A percentile compares a stretch with the other conserved stretches of the same genome.
These are phyloP conservation scores for Falco berigora DNA, from an alignment of 2,797 vertebrate species.

Conservation along the genomic window DNA sequence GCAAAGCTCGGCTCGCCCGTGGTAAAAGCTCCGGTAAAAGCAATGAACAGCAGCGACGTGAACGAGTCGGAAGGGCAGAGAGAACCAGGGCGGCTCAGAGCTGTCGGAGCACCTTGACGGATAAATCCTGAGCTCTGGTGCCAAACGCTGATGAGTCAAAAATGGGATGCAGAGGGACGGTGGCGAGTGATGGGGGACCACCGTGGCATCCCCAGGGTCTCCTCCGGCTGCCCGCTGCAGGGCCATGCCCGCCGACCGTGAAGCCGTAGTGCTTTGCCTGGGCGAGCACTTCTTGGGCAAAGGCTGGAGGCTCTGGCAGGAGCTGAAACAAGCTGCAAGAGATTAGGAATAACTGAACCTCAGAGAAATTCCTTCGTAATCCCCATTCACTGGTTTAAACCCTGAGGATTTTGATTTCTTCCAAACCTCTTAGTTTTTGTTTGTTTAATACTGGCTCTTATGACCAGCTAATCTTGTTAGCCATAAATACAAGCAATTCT, in stretches of 20 bases:
- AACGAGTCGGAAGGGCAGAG: background rate
- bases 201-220: accelerated
- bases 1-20: accelerated
- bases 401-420: background rate
- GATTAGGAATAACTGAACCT: background rate
- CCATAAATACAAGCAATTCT: background rate
- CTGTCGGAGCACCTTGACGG: background rate
- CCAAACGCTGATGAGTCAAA: background rate
- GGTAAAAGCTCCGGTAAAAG: background rate
- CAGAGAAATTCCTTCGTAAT: background rate
- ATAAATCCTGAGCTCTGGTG: background rate
- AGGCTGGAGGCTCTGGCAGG: background rate
- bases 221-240: background rate
- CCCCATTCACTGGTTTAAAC: background rate
- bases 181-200: accelerated
- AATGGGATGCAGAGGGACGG: background rate
- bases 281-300: background rate
- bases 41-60: background rate
- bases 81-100: background rate
- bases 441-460: background rate
- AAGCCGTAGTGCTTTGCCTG: background rate
- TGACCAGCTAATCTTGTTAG: background rate
- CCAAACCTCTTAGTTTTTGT: background rate
- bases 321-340: background rate
- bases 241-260: background rate